Evolutionary conservation across 2,888 invertebrate genomes (phyloP), one percentile per base, ranked within the genome.

Genomic region (Aporophyla nigra): DNA sequence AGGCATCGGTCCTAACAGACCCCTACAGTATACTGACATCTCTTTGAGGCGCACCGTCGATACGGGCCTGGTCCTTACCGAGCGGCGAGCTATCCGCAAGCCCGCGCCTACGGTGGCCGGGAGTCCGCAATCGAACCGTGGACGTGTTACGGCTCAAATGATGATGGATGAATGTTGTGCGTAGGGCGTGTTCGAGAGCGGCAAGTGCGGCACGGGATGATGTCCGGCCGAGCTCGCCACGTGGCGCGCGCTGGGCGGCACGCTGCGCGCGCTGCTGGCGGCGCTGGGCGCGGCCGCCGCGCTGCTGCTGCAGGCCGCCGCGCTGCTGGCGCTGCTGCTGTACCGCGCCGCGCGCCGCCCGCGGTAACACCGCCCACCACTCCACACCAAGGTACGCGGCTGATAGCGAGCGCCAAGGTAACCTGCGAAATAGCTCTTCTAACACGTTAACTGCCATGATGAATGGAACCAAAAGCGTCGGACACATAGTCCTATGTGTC

Each of bases 191-290:
- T 98, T 98, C 96, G 99, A 99, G 95, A 98, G 98, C 95, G 98
- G 98, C 92, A 98, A 98, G 96, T 98, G 98, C 93, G 98, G 98
- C 93, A 98, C 98, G 91, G 98, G 98, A 96, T 97, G 97, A 97
- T 95, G 93, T 81, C 90, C 86, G 89, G 87, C 91, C 86, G 94
- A 93, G 94, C 94, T 93, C 93, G 96, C 93, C 93, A 87, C 92
- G 90, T 89, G 78, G 89, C 86, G 81, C 76, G 82, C 84, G 81
- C 88, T 85, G 89, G 87, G 84, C 88, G 82, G 86, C 88, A 84
- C 82, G 87, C 88, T 87, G 86, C 81, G 88, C 87, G 86, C 83
- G 88, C 88, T 86, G 77, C 51, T 62, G 74, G 74, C 84, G 80
- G 89, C 88, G 87, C 87, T 88, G 85, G 78, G 69, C 74, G 87